These are phyloP conservation scores for Plumapathes pennacea DNA, from an alignment of 92 coral and sea anemone genomes.

Conservation along the genomic window DNA sequence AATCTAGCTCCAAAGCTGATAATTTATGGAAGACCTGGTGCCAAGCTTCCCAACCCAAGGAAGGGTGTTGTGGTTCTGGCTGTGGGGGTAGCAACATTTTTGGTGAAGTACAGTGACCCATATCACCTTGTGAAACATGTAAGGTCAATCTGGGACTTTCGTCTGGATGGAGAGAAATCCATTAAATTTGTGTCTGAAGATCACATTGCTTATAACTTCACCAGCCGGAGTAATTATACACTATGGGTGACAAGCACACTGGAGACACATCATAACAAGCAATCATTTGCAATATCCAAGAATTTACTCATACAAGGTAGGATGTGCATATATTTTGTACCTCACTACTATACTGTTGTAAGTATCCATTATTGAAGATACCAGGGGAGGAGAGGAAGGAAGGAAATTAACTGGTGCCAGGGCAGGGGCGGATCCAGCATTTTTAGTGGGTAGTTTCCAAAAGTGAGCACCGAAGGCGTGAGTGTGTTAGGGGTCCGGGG, in stretches of 20 bases:
- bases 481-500: no score
- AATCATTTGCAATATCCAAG: not conserved
- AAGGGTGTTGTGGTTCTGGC: slow-evolving; percentile 26
- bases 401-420: no score
- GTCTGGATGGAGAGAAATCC: slow-evolving; percentile 1
- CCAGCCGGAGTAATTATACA: not conserved
- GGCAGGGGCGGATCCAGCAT: no score
- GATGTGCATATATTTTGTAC: no score
- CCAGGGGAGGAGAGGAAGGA: no score
- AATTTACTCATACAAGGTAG: slow-evolving; percentile 34
- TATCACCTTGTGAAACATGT: slow-evolving; percentile 31
- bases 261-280: slow-evolving; percentile 6
- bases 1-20: slow-evolving; percentile 25
- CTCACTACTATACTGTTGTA: no score
- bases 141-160: slow-evolving; percentile 65
- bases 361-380: no score
- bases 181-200: not conserved
- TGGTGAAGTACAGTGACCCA: slow-evolving; percentile 46
- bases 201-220: slow-evolving; percentile 5
- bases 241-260: slow-evolving; percentile 63
- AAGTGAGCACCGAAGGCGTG: no score
- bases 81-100: slow-evolving; percentile 34
- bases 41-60: slow-evolving; percentile 18
- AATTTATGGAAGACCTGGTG: slow-evolving; percentile 36
- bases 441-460: no score